These are phyloP conservation scores for Acronicta aceris DNA, from an alignment of 2,888 invertebrate species.

Conservation along the genomic window DNA sequence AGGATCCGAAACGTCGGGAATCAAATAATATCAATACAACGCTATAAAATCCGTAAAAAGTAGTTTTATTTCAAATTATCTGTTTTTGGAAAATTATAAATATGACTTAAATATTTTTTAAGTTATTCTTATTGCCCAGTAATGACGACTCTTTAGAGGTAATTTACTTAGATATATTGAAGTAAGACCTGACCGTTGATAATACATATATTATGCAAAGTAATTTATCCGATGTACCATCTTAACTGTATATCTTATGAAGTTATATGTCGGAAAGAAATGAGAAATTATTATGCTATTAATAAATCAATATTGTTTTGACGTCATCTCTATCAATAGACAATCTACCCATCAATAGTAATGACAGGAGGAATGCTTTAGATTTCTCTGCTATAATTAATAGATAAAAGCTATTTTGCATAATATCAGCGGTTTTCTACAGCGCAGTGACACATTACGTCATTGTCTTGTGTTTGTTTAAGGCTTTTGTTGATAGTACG, in stretches of 20 bases:
- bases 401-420: conserved; percentile 23
- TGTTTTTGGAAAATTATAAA: conserved; percentile 22
- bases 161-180: too few species aligned
- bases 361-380: conserved; percentile 14
- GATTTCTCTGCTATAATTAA: conserved; percentile 26
- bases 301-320: conserved; percentile 41
- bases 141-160: too few species aligned
- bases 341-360: conserved; percentile 33
- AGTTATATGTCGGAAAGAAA: conserved; percentile 12
- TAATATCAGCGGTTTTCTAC: conserved; percentile 29
- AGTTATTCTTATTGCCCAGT: not conserved
- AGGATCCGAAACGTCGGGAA: too few species aligned
- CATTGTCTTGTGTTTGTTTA: conserved; percentile 23
- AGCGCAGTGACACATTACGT: conserved; percentile 43
- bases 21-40: too few species aligned
- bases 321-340: conserved; percentile 59
- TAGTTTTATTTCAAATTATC: too few species aligned
- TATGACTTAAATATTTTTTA: conserved; percentile 5
- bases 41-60: too few species aligned
- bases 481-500: conserved; percentile 7
- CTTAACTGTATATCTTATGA: too few species aligned
- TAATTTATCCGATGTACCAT: too few species aligned
- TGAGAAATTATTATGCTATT: conserved; percentile 13
- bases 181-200: too few species aligned
- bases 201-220: too few species aligned